Base-by-base conservation (phyloP, 2,888 invertebrate species). In the Aromia moschata region DNA sequence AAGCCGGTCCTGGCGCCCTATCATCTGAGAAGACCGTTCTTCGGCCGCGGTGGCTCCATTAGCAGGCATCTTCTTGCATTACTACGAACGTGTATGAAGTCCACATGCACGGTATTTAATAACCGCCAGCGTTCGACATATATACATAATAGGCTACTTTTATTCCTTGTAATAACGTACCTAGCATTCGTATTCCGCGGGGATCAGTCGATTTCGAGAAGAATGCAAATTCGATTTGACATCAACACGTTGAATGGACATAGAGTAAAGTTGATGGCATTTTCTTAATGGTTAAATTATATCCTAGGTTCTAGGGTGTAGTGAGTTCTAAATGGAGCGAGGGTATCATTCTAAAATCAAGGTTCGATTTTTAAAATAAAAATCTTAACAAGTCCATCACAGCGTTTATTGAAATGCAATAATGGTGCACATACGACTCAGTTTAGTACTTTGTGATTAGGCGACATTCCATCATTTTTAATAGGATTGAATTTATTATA, bases 1-100 rank as follows among this genome's bases (percentile, higher is more conserved):
- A 70, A 69, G 62, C 68, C 67, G 68, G 70, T 66, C 73, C 70
- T 45, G 70, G 68, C 64, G 69, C 69, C 73, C 69, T 73, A 72
- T 76, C 71, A 70, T 73, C 69, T 62, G 52, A 16, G 58, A 41
- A 16, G 58, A 41, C 58, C 53, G 38, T 55, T 41, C 58, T 56
- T 43, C 43, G 56, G 56, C 54, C 54, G 47, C 38, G 31, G 25
- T 41, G 54, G 43, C 44, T 30, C 15, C 49, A 38, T 25, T 20
- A 25, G 33, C 18, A n/a, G 17, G 33, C 18, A n/a, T 36, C 33
- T 47, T 43, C 43, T 25, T 43, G 43, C 20, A 43, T 18, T 20
- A 20, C 20, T 17, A 20, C 18, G 12, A 43, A 10, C 10, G 5
- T 25, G 43, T 43, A 25, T 25, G 11, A n/a, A 12, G 17, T 17